A percentile compares a stretch with the other conserved stretches of the same genome.
phyloP scores from a whole-genome alignment of 2,888 invertebrate genomes.

The Acrocyrtus sp. region DNA sequence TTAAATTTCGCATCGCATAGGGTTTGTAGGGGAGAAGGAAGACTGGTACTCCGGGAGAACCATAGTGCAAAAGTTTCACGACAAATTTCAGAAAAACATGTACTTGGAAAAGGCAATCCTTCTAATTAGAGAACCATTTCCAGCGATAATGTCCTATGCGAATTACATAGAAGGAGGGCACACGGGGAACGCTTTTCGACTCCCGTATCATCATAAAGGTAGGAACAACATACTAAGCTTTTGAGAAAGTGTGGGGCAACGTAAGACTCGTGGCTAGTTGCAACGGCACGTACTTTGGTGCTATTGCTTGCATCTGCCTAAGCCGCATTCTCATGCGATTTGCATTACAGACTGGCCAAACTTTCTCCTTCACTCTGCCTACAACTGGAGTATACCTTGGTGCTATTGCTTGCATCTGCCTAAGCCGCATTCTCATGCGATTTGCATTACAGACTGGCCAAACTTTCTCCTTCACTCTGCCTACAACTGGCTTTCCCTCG shows the following conservation, averaged over 20 bases:
- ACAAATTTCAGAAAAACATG: conserved; percentile 32
- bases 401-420: neutral
- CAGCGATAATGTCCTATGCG: conserved; percentile 65
- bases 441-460: conserved; percentile 62
- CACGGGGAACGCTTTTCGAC: conserved; percentile 64
- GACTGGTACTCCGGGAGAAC: conserved; percentile 64
- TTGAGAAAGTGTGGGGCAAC: neutral
- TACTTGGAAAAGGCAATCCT: conserved; percentile 63
- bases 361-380: conserved; percentile 62
- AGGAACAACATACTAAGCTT: neutral
- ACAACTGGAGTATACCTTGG: no score
- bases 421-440: neutral
- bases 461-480: conserved; percentile 61
- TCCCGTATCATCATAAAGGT: conserved; percentile 65
- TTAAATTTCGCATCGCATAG: conserved; percentile 48
- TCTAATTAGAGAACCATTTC: conserved; percentile 65
- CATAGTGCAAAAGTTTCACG: conserved; percentile 65
- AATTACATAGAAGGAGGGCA: conserved; percentile 66
- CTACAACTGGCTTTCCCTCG: conserved; percentile 62
- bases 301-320: neutral
- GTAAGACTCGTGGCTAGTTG: neutral
- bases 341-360: conserved; percentile 62
- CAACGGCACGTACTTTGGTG: neutral
- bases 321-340: neutral
- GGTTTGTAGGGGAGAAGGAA: conserved; percentile 65